Conservation (phyloP, 2,888 invertebrate genomes). For the Gymnoscelis rufifasciata region DNA sequence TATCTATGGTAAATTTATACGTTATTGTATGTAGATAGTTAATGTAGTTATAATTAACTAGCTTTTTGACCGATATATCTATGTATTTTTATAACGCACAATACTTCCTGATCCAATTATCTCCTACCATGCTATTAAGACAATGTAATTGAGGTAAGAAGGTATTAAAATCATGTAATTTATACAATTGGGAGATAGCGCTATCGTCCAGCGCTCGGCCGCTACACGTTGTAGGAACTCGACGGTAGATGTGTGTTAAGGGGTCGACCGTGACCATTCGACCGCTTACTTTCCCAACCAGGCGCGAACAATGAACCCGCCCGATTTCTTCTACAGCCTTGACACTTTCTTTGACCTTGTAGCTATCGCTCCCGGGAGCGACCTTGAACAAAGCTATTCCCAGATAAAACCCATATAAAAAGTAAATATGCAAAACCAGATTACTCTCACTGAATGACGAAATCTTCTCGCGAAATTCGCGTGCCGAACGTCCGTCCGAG, state of each 20-base stretch:
- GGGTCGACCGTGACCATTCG: constrained; percentile 59
- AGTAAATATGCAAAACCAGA: constrained; percentile 61
- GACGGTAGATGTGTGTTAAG: constrained; percentile 70
- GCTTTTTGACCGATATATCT: constrained; percentile 76
- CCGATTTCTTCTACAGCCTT: constrained; percentile 76
- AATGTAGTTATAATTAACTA: constrained; percentile 61
- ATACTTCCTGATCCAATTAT: constrained; percentile 39
- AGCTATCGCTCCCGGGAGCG: constrained; percentile 44
- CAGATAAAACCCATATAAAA: constrained; percentile 48
- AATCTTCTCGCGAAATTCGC: constrained; percentile 61
- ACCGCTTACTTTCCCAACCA: constrained; percentile 71
- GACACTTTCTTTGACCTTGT: constrained; percentile 78
- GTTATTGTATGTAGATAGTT: constrained; percentile 55
- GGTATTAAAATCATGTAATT: constrained; percentile 28
- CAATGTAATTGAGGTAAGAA: constrained; percentile 29
- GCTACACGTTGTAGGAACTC: constrained; percentile 54
- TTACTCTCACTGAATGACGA: constrained; percentile 72
- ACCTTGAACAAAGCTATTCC: constrained; percentile 58
- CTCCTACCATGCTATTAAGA: constrained; percentile 38
- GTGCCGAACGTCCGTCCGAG: constrained; percentile 58
- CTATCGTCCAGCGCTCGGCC: constrained; percentile 34
- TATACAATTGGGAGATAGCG: constrained; percentile 34
- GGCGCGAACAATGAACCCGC: constrained; percentile 64
- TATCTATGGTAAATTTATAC: constrained; percentile 43
- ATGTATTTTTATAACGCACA: constrained; percentile 68